Conservation (phyloP, 2,888 invertebrate species). For the Machimus atricapillus region DNA sequence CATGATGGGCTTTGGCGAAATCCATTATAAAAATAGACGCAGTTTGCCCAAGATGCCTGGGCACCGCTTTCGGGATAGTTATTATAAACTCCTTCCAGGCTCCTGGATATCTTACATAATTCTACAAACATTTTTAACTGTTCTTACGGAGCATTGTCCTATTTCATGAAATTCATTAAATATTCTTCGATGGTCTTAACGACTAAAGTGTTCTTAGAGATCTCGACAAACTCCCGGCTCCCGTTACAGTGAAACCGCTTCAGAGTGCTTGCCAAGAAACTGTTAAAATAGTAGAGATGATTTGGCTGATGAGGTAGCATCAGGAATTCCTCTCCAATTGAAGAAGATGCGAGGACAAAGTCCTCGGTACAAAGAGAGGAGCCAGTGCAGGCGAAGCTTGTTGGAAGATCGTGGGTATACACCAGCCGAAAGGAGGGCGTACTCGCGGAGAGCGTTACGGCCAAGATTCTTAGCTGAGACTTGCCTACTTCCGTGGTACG, state of each 20-base stretch:
- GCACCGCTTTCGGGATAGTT: background rate
- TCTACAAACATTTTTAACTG: background rate
- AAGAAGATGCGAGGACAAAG: conserved; percentile 54
- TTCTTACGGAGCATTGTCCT: background rate
- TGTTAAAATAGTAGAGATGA: conserved; percentile 4
- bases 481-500: background rate
- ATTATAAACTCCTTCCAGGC: background rate
- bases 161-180: conserved; percentile 11
- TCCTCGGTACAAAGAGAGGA: conserved; percentile 55
- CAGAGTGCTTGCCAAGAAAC: background rate
- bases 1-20: background rate
- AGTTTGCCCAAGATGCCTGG: background rate
- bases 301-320: conserved; percentile 3
- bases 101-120: background rate
- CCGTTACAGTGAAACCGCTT: conserved; percentile 16
- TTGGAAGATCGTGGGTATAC: conserved; percentile 52
- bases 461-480: conserved; percentile 55
- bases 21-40: background rate
- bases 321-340: conserved; percentile 51
- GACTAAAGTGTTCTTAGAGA: background rate
- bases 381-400: conserved; percentile 52
- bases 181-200: conserved; percentile 19
- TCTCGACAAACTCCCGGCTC: background rate
- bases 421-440: conserved; percentile 56
- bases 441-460: conserved; percentile 56